Evolutionary conservation across 2,888 invertebrate species (phyloP), one percentile per base, ranked within the genome.

Genomic region (Stegana nigrithorax): DNA sequence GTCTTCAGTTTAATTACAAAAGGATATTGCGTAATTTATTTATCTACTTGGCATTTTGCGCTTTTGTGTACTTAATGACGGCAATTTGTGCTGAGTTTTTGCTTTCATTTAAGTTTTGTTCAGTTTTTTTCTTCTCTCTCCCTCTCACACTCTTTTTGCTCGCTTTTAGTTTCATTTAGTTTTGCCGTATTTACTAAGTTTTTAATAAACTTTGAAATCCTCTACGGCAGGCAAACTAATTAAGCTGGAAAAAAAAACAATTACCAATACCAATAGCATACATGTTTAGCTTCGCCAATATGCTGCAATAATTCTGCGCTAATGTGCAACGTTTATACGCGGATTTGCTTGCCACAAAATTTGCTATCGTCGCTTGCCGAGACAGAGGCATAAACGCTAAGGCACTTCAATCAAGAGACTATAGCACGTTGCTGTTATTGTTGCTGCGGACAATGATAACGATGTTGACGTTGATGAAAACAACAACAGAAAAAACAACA

Each of bases 11-110:
- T 53, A 53, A 53, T 53, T 53, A 53, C 53, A 32, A 53, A 53
- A 53, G 53, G 53, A 53, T 53, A n/a, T 53, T 53, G 53, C 19
- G 29, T 53, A 29, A 53, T 29, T 53, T 29, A 53, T 53, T 53
- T 53, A 29, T 53, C 53, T 32, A 8, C 6, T 25, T 23, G 47
- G 12, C 47, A 23, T 47, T 47, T 21, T 47, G 5, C 45, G 12
- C 17, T 51, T 51, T 51, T 51, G 51, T 51, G 27, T 17, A 53
- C 17, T 14, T 53, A 53, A 53, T 53, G 29, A 19, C 53, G 3
- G 53, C 53, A 29, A 53, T 53, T 53, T 51, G 51, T 51, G 51
- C 14, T 26, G 25, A 23, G 36, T n/a, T 36, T n/a, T 36, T 36
- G 10, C n/a, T 36, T 36, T 36, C 32, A n/a, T n/a, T n/a, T n/a